Evolutionary conservation across 2,113 vertebrate genomes (phyloP), one percentile per base, ranked within the genome.

Genomic region (Chaetops frenatus): DNA sequence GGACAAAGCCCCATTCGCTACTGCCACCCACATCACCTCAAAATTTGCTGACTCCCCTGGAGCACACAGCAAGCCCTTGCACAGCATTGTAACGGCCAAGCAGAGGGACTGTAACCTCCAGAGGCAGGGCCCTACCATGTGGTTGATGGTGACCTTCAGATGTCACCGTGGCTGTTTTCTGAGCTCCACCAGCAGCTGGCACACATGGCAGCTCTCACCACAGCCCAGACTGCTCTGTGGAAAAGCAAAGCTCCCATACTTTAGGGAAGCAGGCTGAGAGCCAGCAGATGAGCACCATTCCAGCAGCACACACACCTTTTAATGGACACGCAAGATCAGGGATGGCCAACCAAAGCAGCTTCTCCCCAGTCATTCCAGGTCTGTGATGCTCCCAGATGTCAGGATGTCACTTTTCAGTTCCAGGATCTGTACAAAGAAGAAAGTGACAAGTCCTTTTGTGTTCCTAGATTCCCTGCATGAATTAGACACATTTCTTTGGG

Each of bases 1-100:
- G 5, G 45, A 51, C 0, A 7, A 38, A 42, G 44, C 25, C 24
- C n/a, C 5, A 0, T 9, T 53, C 0, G 1, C 20, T 38, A 31
- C n/a, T n/a, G 38, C 12, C 42, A 42, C 42, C 36, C 15, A 38
- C 4, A 7, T 13, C 86, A 33, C 31, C 44, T 28, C 62, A 35
- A 8, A 6, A 42, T 38, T 4, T 8, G 42, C 74, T 28, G 61
- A 13, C 40, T 36, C 25, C 69, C 53, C 69, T 45, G 3, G 4
- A 58, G 58, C 35, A 23, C 28, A 15, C 31, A 31, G 38, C 22
- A 2, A 56, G 33, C 47, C 42, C 40, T n/a, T 15, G n/a, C 42
- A 27, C 4, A 25, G 65, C 27, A 4, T 4, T 10, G n/a, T 21
- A 53, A n/a, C 3, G 8, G 45, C 77, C 4, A 2, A 67, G 74